Evolutionary conservation across 2,888 invertebrate species (phyloP), one percentile per base, ranked within the genome.

Genomic region (Andricus quercusramuli): DNA sequence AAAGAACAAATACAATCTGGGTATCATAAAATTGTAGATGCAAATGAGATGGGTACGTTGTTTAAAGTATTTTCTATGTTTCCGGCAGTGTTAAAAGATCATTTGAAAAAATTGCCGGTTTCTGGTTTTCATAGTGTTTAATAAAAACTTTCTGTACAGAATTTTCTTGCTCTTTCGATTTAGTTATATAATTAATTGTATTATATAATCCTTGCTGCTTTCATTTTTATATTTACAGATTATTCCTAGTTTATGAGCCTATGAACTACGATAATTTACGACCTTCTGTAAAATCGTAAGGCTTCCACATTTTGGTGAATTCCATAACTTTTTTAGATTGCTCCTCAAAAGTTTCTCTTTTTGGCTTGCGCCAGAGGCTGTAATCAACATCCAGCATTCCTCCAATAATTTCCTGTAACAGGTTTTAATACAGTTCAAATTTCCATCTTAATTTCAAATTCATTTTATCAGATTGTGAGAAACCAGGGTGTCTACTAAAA

Each of bases 381-480:
- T 97, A 96, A 90, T 98, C 97, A 81, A 98, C 93, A 91, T 99
- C 98, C 86, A 99, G 92, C 95, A 99, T 97, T 1, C 99, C 99
- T 29, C 97, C 99, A 90, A 99, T 96, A 22, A 99, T 96, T 95
- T 99, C 98, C 95, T 96, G 89, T 37, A 93, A 93, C 77, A 84
- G 80, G 80, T 59, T 68, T 37, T 41, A 76, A 76, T 80, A 78
- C 20, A n/a, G 56, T 67, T 62, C 4, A 74, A 77, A 59, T 62
- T 68, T 74, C n/a, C 25, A 29, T 41, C 2, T 32, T 44, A 44
- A 15, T 44, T 37, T 37, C 9, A 37, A 32, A 81, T 67, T 32
- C 32, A 15, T 51, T 22, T 62, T 56, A n/a, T 59, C 37, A 41
- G 56, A 37, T 8, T 68, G 32, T 51, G n/a, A 65, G 74, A 32